phyloP scores from a whole-genome alignment of 1,140 invertebrate species.

The Drosophila ambigua region DNA sequence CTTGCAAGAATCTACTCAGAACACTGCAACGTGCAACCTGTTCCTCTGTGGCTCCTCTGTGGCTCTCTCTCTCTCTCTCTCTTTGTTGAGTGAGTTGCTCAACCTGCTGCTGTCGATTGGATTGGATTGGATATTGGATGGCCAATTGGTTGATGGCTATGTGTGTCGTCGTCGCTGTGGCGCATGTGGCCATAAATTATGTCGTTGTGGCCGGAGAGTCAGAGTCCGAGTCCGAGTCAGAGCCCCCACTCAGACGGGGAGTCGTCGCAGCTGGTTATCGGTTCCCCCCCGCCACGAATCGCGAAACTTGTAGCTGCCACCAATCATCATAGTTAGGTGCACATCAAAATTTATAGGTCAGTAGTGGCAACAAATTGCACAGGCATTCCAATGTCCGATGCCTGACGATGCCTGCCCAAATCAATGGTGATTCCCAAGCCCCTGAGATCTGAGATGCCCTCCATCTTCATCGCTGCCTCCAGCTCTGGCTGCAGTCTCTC shows the following conservation, averaged over 20 bases:
- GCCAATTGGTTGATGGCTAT: slow-evolving; percentile 25
- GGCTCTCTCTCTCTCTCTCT: no score
- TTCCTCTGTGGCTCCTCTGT: slow-evolving; percentile 25
- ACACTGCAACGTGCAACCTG: slow-evolving; percentile 44
- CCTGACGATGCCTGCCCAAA: slow-evolving; percentile 25
- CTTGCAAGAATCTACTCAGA: slow-evolving; percentile 24
- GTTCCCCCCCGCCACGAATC: slow-evolving; percentile 1
- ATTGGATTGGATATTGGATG: slow-evolving; percentile 23
- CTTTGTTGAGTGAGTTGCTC: slow-evolving; percentile 56
- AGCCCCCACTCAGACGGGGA: slow-evolving; percentile 27
- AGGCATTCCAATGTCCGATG: slow-evolving; percentile 37
- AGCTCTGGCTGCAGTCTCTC: slow-evolving; percentile 8
- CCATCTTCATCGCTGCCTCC: slow-evolving; percentile 38
- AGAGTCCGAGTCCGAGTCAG: no score
- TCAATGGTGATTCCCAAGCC: slow-evolving; percentile 38
- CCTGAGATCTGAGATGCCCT: slow-evolving; percentile 29
- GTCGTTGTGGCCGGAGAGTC: slow-evolving; percentile 44
- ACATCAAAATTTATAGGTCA: slow-evolving; percentile 84
- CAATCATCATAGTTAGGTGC: slow-evolving; percentile 66
- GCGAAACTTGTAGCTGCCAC: slow-evolving; percentile 16
- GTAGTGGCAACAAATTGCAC: slow-evolving; percentile 82
- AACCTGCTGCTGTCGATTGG: slow-evolving; percentile 71
- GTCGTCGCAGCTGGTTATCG: slow-evolving; percentile 23
- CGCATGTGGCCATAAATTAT: slow-evolving; percentile 71
- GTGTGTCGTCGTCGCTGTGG: slow-evolving; percentile 52